These are phyloP conservation scores for Trichogramma pretiosum DNA, from an alignment of 1,140 invertebrate genomes.

Conservation along the genomic window DNA sequence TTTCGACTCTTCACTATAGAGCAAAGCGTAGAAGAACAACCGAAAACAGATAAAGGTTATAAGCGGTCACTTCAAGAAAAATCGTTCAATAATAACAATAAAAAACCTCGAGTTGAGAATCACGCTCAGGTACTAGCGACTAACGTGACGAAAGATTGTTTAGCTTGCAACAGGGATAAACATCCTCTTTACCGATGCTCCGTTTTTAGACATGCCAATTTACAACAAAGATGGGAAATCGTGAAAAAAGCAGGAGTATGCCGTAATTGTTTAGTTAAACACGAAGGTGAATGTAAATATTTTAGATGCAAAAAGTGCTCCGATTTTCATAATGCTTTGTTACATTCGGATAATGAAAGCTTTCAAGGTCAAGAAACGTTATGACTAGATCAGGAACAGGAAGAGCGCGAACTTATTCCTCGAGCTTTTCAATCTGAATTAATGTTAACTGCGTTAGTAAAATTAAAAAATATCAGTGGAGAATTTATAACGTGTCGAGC, in stretches of 20 bases:
- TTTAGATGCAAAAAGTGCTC: background rate
- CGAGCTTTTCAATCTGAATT: background rate
- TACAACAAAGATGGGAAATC: too few relatives aligned
- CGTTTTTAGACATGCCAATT: too few relatives aligned
- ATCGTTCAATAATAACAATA: too few relatives aligned
- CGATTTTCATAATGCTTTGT: background rate
- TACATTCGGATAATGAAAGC: background rate
- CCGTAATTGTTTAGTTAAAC: background rate
- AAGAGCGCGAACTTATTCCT: background rate
- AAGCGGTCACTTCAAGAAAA: background rate
- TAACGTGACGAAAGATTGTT: background rate
- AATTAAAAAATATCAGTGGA: background rate
- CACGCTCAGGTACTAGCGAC: background rate
- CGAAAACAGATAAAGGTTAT: background rate
- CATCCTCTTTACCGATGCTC: background rate
- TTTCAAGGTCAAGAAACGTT: background rate
- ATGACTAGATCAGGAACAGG: background rate
- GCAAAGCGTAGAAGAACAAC: background rate
- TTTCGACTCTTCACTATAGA: background rate
- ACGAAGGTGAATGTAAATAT: background rate
- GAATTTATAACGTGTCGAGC: background rate
- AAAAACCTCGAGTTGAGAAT: background rate
- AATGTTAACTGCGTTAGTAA: background rate
- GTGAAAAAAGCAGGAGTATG: too few relatives aligned
- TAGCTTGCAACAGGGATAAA: background rate